Evolutionary conservation across 2,113 vertebrate species (phyloP).

Genomic region (Colossoma macropomum): DNA sequence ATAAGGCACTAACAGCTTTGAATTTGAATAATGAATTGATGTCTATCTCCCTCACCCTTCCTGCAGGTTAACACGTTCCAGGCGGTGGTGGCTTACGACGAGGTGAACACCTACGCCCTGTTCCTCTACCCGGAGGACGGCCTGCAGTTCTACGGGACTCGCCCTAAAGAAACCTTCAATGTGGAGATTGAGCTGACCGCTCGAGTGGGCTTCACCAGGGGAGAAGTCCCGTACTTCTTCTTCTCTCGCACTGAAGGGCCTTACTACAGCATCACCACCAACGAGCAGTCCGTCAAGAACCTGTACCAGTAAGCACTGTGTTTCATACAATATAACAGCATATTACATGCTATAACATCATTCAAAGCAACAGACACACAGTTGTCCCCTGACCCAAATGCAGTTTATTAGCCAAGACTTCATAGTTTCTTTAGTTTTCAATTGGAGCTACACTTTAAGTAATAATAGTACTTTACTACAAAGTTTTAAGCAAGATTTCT

Average conservation of each 20-base stretch:
- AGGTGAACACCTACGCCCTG: slow-evolving; percentile 83
- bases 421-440: too few relatives aligned
- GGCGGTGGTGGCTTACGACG: slow-evolving; percentile 85
- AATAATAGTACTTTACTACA: too few relatives aligned
- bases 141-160: slow-evolving; percentile 90
- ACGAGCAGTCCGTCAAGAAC: slow-evolving; percentile 83
- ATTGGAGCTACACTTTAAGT: too few relatives aligned
- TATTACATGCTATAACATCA: too few relatives aligned
- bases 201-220: slow-evolving; percentile 92
- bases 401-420: too few relatives aligned
- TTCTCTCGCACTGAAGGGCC: slow-evolving; percentile 81
- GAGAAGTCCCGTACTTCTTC: slow-evolving; percentile 75
- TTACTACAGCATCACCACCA: slow-evolving; percentile 84
- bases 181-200: slow-evolving; percentile 91
- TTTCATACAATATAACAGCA: too few relatives aligned
- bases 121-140: slow-evolving; percentile 90
- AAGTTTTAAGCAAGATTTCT: too few relatives aligned
- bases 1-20: not conserved
- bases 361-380: too few relatives aligned
- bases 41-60: slow-evolving; percentile 10
- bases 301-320: slow-evolving; percentile 84
- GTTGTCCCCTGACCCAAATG: too few relatives aligned
- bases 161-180: slow-evolving; percentile 91
- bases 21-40: slow-evolving; percentile 8
- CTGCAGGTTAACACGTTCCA: slow-evolving; percentile 94